phyloP scores from a whole-genome alignment of 2,113 vertebrate species.

The Chauna torquata region DNA sequence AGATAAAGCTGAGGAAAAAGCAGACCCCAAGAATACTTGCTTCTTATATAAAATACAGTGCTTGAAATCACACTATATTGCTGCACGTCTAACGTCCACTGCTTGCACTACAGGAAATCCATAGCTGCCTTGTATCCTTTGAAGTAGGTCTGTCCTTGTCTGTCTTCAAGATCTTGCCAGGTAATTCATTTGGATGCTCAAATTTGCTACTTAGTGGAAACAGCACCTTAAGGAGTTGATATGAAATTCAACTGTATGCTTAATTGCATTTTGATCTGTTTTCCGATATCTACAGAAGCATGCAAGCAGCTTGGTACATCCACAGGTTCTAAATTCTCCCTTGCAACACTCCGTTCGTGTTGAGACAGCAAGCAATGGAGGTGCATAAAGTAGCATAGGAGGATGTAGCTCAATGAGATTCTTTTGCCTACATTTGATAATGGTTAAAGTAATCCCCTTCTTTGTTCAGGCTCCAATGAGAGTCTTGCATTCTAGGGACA shows the following conservation, averaged over 20 bases:
- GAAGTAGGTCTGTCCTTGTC: not conserved
- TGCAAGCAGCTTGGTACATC: not conserved
- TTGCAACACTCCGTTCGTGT: not conserved
- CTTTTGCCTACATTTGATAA: not conserved
- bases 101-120: not conserved
- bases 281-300: not conserved
- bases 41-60: not conserved
- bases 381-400: not conserved
- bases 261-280: slow-evolving; percentile 55
- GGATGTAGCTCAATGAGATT: not conserved
- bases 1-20: not conserved
- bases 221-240: slow-evolving; percentile 33
- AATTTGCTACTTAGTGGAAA: slow-evolving; percentile 12
- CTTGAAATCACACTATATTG: not conserved
- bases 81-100: not conserved
- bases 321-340: not conserved
- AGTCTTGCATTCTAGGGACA: not conserved
- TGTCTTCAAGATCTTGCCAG: not conserved
- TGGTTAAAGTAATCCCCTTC: not conserved
- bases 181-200: not conserved
- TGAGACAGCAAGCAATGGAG: not conserved
- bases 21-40: not conserved
- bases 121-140: not conserved
- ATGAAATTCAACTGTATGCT: slow-evolving; percentile 20
- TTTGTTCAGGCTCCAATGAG: not conserved